A percentile compares a stretch with the other conserved stretches of the same genome.
Evolutionary conservation across 2,888 invertebrate genomes (phyloP).

Genomic region (Caenorhabditis sp.): DNA sequence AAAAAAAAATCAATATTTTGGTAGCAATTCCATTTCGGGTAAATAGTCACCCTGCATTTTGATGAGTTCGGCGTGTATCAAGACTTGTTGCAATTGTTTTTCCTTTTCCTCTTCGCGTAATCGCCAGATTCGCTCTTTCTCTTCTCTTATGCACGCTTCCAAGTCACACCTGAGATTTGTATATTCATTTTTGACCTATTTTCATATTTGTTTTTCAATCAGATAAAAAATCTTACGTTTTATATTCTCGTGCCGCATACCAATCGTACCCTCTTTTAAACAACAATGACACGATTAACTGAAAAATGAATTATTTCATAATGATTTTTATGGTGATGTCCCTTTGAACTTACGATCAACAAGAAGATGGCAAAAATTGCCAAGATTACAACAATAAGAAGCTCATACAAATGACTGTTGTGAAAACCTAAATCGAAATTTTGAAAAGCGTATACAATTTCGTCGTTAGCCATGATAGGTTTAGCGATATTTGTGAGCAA

Average conservation of each 20-base stretch:
- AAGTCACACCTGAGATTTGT: background rate
- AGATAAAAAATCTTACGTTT: background rate
- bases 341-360: slow-evolving; percentile 12
- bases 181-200: background rate
- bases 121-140: background rate
- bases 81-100: background rate
- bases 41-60: slow-evolving; percentile 6
- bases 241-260: background rate
- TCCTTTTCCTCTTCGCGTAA: background rate
- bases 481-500: background rate
- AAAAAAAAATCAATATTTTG: background rate
- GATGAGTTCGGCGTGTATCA: slow-evolving; percentile 7
- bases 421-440: slow-evolving; percentile 12
- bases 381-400: slow-evolving; percentile 5
- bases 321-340: no score
- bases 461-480: slow-evolving; percentile 4
- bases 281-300: slow-evolving; percentile 5
- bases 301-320: no score
- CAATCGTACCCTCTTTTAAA: background rate
- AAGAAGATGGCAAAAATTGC: slow-evolving; percentile 2
- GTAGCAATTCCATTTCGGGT: background rate
- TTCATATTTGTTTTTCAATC: background rate
- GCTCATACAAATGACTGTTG: slow-evolving; percentile 14
- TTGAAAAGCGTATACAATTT: slow-evolving; percentile 5
- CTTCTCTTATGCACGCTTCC: background rate